Evolutionary conservation across 2,113 vertebrate species (phyloP).

Genomic region (Cettia cetti): DNA sequence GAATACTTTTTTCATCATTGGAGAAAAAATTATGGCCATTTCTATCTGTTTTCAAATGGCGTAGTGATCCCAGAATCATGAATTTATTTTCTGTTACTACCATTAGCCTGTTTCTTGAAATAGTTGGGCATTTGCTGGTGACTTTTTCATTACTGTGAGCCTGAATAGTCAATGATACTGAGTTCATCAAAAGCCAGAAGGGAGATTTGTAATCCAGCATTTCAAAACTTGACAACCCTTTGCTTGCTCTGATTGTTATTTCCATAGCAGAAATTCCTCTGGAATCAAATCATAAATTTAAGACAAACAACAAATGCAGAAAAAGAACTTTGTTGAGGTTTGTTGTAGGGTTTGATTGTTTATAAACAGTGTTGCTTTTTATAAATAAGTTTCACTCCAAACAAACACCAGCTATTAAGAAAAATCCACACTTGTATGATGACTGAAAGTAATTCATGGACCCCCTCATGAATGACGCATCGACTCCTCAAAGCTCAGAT

Average conservation of each 20-base stretch:
- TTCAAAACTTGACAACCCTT: neutral
- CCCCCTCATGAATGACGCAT: fast-evolving
- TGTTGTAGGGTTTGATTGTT: neutral
- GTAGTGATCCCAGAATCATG: neutral
- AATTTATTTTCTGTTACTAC: neutral
- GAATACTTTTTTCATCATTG: neutral
- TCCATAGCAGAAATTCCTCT: neutral
- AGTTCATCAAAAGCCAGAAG: neutral
- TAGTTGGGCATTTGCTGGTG: neutral
- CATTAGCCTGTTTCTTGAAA: neutral
- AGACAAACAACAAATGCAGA: neutral
- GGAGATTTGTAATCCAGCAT: neutral
- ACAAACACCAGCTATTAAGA: neutral
- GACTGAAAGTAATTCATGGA: neutral
- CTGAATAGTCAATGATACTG: neutral
- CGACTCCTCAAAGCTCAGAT: neutral
- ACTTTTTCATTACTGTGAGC: neutral
- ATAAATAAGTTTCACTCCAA: neutral
- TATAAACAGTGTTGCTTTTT: neutral
- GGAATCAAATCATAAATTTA: neutral
- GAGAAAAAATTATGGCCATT: neutral
- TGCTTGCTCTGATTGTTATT: neutral
- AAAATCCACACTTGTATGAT: neutral
- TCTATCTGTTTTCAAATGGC: neutral
- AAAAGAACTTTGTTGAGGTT: neutral